phyloP scores from a whole-genome alignment of 2,113 vertebrate species.

The Ivindomyrus marchei region DNA sequence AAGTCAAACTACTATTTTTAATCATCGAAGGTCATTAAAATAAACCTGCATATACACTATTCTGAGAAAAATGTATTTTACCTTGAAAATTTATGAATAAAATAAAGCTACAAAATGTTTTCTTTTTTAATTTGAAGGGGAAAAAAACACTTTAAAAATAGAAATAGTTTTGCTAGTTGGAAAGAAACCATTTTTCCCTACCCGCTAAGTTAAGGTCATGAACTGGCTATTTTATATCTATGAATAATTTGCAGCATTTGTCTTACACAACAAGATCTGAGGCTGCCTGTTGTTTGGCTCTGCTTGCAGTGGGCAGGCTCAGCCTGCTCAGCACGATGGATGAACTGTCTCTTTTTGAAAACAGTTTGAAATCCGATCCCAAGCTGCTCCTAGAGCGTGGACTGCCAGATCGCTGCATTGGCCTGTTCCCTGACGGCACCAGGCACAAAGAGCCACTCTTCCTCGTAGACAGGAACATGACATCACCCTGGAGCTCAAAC shows the following conservation, averaged over 20 bases:
- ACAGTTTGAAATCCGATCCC: constrained; percentile 61
- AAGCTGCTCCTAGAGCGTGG: constrained; percentile 60
- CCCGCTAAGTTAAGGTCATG: not conserved
- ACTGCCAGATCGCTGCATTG: constrained; percentile 61
- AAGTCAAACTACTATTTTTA: not conserved
- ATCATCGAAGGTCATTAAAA: not conserved
- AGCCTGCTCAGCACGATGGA: constrained; percentile 63
- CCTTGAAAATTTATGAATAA: not conserved
- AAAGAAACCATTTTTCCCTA: not conserved
- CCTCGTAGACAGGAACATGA: constrained; percentile 49
- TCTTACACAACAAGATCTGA: constrained; percentile 32
- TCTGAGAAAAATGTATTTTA: not conserved
- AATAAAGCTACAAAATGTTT: not conserved
- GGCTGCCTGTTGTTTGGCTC: constrained; percentile 29
- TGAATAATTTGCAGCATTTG: not conserved
- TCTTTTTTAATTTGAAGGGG: not conserved
- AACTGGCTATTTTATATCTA: not conserved
- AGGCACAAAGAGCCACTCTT: constrained; percentile 73
- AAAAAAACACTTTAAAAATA: not conserved
- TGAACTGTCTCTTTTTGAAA: constrained; percentile 52
- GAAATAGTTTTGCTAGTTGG: not conserved
- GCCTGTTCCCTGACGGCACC: constrained; percentile 65
- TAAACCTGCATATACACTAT: not conserved
- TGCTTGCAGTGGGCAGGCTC: constrained; percentile 83
- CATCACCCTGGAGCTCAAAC: constrained; percentile 60